Evolutionary conservation across 2,888 invertebrate species (phyloP).

Genomic region (Pandemis cinnamomeana): DNA sequence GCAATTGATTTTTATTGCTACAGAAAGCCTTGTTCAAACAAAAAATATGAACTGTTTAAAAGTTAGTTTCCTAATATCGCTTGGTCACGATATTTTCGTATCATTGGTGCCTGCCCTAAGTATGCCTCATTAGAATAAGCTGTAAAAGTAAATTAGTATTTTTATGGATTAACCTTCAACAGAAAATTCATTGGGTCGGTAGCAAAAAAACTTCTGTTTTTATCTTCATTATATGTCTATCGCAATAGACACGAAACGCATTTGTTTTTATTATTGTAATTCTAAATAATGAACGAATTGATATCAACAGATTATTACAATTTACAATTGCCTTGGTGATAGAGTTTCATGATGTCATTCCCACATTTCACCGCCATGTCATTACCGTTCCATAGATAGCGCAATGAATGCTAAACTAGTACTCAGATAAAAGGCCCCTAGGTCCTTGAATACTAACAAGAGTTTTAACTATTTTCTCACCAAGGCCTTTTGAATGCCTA

Average conservation of each 20-base stretch:
- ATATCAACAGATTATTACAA: background rate
- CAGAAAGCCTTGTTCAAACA: constrained; percentile 45
- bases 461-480: constrained; percentile 29
- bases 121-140: constrained; percentile 19
- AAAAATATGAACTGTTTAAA: constrained; percentile 47
- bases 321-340: background rate
- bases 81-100: constrained; percentile 46
- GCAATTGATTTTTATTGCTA: constrained; percentile 48
- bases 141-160: constrained; percentile 21
- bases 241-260: background rate
- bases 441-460: constrained; percentile 32
- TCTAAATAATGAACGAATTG: background rate
- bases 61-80: constrained; percentile 46
- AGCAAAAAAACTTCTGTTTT: background rate
- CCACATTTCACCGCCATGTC: background rate
- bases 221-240: too few species aligned
- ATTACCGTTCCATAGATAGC: constrained; percentile 1
- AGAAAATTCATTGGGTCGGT: background rate
- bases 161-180: constrained; percentile 1
- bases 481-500: constrained; percentile 15
- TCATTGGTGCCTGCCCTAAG: constrained; percentile 27
- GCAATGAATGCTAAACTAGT: constrained; percentile 24
- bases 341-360: constrained; percentile 2
- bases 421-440: constrained; percentile 15
- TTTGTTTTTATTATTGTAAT: background rate